These are phyloP conservation scores for Drosophila quadrilineata DNA, from an alignment of 1,140 invertebrate species.

Conservation along the genomic window DNA sequence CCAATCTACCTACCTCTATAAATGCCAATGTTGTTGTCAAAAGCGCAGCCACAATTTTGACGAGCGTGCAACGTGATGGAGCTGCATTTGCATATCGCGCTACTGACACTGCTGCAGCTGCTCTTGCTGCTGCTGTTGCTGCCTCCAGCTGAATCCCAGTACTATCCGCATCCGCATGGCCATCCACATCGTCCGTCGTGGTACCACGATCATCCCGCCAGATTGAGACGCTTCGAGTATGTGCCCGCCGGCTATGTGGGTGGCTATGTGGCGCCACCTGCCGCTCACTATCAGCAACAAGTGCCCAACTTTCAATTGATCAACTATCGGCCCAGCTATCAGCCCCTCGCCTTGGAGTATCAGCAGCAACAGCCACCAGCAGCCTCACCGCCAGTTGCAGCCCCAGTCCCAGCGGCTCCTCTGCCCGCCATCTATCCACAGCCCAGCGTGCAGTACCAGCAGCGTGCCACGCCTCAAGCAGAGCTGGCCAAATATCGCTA, in stretches of 20 bases:
- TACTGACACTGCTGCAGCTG: conserved; percentile 8
- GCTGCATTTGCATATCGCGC: conserved; percentile 16
- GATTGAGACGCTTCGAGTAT: conserved; percentile 55
- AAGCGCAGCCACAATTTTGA: conserved; percentile 76
- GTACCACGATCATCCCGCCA: conserved; percentile 42
- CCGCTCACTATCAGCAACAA: conserved; percentile 52
- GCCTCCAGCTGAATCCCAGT: conserved; percentile 9
- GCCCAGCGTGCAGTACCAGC: conserved; percentile 54
- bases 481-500: conserved; percentile 72
- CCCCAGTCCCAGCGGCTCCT: neutral
- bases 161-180: conserved; percentile 16
- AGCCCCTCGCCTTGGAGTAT: conserved; percentile 46
- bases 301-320: conserved; percentile 57
- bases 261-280: conserved; percentile 25
- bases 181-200: conserved; percentile 33
- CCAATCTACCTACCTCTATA: too few relatives aligned
- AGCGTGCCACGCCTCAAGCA: conserved; percentile 52
- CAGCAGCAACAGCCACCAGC: conserved; percentile 47
- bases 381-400: neutral
- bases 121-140: conserved; percentile 4
- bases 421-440: conserved; percentile 44
- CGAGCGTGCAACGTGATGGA: conserved; percentile 63
- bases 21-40: conserved; percentile 71
- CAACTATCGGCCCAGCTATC: conserved; percentile 55
- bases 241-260: conserved; percentile 16